Evolutionary conservation across 2,888 invertebrate genomes (phyloP).

Genomic region (Adela reaumurella): DNA sequence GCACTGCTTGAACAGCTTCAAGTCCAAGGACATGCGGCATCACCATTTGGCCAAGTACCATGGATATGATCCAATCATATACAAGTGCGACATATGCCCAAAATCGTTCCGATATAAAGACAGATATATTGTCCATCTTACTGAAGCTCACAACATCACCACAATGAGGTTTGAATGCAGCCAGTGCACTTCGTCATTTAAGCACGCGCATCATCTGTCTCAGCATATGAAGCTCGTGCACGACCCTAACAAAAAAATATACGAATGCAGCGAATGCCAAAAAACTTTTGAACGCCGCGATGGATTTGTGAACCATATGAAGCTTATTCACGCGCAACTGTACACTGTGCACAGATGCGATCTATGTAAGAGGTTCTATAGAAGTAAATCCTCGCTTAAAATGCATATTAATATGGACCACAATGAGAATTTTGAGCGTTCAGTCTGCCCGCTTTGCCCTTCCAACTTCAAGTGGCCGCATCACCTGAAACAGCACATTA

Average conservation of each 20-base stretch:
- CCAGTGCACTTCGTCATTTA: conserved; percentile 3
- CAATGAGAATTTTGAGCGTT: conserved; percentile 3
- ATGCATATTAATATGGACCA: conserved; percentile 4
- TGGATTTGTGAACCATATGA: not conserved
- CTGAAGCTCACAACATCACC: not conserved
- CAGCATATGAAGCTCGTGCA: conserved; percentile 1
- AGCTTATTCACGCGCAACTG: not conserved
- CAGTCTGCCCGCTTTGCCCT: conserved; percentile 3
- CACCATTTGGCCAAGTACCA: not conserved
- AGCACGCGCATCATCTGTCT: conserved; percentile 2
- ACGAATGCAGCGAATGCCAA: conserved; percentile 1
- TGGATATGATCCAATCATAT: not conserved
- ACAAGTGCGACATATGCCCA: conserved; percentile 1
- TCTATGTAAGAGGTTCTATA: conserved; percentile 1
- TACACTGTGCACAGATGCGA: not conserved
- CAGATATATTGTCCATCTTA: conserved; percentile 1
- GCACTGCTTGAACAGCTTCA: not conserved
- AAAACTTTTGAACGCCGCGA: not conserved
- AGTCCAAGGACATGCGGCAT: not conserved
- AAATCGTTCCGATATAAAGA: conserved; percentile 1
- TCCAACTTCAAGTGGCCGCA: conserved; percentile 5
- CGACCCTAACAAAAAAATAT: not conserved
- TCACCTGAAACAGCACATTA: conserved; percentile 3
- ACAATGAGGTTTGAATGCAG: conserved; percentile 2
- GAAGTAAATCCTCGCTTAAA: conserved; percentile 1